Evolutionary conservation across 1,140 invertebrate genomes (phyloP), one percentile per base, ranked within the genome.

Genomic region (Dryas iulia): DNA sequence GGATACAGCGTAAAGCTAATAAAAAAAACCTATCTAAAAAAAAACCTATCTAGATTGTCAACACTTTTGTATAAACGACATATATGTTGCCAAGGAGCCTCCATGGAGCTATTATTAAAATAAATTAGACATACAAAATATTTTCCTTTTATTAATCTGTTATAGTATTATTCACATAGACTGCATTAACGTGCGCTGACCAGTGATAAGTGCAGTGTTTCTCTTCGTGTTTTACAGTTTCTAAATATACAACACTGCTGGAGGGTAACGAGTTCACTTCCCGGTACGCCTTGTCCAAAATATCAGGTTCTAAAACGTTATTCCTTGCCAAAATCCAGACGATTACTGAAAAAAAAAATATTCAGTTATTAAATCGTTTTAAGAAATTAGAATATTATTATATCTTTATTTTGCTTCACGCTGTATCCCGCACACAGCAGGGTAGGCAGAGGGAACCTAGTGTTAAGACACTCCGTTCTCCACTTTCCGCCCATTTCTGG

Each of bases 271-370:
- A 57, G 18, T 78, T 82, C 12, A 90, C 61, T 31, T 79, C 70
- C 1, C 58, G 3, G 12, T 70, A 66, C 0, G 79, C 80, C 52
- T 35, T 63, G 0, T 77, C 60, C 2, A 81, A 53, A 2, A 75
- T 57, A 8, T 84, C 78, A 0, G 66, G 31, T 14, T 69, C 47
- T 23, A 90, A 31, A 3, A 71, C 76, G 10, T 59, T 23, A 11
- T 73, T 71, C 35, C 86, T 73, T 26, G 87, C 86, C 4, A 89
- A 47, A 3, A 90, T 86, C 85, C 85, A 90, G 4, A 82, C 83
- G 70, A 78, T 62, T 65, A 89, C 85, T 87, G 71, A 64, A 70
- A 69, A 52, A 57, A 18, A 18, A 54, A 23, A 30, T 61, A 11
- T 60, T 5, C 12, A 14, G 3, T 53, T 53, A 18, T 14, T 53